These are phyloP conservation scores for Barypeithes pellucidus DNA, from an alignment of 2,888 invertebrate species.

Conservation along the genomic window DNA sequence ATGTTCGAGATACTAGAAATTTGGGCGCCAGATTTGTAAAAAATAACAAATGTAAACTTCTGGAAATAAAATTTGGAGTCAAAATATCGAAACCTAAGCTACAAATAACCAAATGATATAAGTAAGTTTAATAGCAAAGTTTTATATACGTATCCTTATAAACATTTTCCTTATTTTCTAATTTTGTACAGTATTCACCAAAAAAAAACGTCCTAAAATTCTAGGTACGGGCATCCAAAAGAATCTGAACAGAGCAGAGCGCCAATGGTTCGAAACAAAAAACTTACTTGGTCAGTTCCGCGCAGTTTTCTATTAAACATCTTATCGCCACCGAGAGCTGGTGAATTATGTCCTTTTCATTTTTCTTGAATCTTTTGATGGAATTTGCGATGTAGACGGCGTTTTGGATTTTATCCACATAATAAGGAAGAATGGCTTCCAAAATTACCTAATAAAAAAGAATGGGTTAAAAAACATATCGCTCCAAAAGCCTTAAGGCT, in stretches of 20 bases:
- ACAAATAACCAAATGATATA: neutral
- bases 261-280: conserved; percentile 30
- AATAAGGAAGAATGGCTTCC: conserved; percentile 96
- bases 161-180: conserved; percentile 15
- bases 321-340: conserved; percentile 95
- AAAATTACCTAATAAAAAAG: conserved; percentile 83
- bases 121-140: conserved; percentile 10
- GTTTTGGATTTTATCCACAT: conserved; percentile 93
- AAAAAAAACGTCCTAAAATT: conserved; percentile 16
- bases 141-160: conserved; percentile 6
- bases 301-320: conserved; percentile 96
- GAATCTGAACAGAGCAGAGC: conserved; percentile 48
- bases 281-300: conserved; percentile 92
- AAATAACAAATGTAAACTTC: too few relatives aligned
- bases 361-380: conserved; percentile 88
- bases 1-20: neutral
- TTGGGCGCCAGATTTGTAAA: too few relatives aligned
- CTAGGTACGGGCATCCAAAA: conserved; percentile 51
- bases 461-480: neutral
- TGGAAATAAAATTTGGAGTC: too few relatives aligned
- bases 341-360: conserved; percentile 93
- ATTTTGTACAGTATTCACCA: conserved; percentile 14
- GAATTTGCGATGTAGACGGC: conserved; percentile 77
- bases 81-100: neutral
- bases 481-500: neutral